Evolutionary conservation across 1,140 invertebrate species (phyloP).

Genomic region (Brachionus rubens): DNA sequence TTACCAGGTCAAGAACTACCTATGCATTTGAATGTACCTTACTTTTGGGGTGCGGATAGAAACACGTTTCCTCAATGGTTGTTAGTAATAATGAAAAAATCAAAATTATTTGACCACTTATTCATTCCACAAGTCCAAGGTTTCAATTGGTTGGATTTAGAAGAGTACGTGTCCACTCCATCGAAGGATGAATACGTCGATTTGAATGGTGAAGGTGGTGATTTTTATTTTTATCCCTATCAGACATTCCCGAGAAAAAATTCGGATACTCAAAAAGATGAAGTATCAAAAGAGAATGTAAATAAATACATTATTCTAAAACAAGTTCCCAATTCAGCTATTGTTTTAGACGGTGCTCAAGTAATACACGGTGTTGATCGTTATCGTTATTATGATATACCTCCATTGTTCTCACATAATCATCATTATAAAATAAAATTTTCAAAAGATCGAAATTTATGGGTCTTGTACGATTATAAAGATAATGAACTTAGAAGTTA

Average conservation of each 20-base stretch:
- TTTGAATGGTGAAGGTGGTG: constrained; percentile 29
- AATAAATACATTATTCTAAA: constrained; percentile 44
- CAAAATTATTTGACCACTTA: constrained; percentile 22
- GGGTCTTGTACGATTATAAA: constrained; percentile 37
- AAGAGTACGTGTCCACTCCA: neutral
- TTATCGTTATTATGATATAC: constrained; percentile 27
- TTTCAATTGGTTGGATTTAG: constrained; percentile 33
- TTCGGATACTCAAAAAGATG: neutral
- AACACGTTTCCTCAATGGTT: constrained; percentile 37
- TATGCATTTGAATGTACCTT: constrained; percentile 42
- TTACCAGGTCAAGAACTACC: constrained; percentile 39
- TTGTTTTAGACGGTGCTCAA: constrained; percentile 30
- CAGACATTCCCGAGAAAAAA: neutral
- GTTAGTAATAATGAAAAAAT: constrained; percentile 39
- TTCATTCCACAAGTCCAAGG: constrained; percentile 45
- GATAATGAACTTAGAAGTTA: constrained; percentile 23
- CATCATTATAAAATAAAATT: constrained; percentile 35
- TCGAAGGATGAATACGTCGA: neutral
- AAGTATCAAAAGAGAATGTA: neutral
- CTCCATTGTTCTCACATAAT: constrained; percentile 22
- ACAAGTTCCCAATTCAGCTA: constrained; percentile 10
- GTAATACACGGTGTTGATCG: constrained; percentile 35
- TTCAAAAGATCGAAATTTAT: neutral
- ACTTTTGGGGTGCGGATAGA: constrained; percentile 39
- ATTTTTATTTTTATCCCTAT: constrained; percentile 46